Percentiles rank a stretch among this genome's conserved stretches.
Evolutionary conservation across 2,888 invertebrate genomes (phyloP).

Genomic region (Pinctada fucata): DNA sequence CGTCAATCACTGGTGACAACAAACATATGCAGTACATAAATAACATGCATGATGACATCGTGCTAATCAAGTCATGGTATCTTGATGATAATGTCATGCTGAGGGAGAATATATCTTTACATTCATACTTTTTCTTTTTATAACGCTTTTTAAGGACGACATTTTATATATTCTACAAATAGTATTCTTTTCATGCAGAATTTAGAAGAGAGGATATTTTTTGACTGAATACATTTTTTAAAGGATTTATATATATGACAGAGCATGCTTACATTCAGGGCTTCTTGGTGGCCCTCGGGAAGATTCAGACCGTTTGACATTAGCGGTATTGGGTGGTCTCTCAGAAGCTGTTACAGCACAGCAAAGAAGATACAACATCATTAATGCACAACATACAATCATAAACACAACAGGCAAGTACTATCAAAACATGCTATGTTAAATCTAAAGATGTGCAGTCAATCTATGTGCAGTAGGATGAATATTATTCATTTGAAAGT

Average conservation of each 20-base stretch:
- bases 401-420: neutral
- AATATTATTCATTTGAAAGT: too few relatives aligned
- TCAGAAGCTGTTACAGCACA: constrained; percentile 34
- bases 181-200: too few relatives aligned
- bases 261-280: constrained; percentile 63
- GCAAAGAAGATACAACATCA: constrained; percentile 44
- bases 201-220: too few relatives aligned
- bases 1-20: constrained; percentile 62
- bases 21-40: neutral
- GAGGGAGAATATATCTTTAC: too few relatives aligned
- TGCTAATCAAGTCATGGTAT: neutral
- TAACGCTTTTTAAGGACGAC: too few relatives aligned
- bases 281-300: constrained; percentile 63
- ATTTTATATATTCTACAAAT: too few relatives aligned
- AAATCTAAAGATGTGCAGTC: neutral
- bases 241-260: too few relatives aligned
- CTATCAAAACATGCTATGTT: neutral
- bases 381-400: constrained; percentile 10
- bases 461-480: too few relatives aligned
- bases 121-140: too few relatives aligned
- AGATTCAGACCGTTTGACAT: constrained; percentile 63
- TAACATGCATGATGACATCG: neutral
- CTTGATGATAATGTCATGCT: neutral
- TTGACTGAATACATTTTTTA: too few relatives aligned
- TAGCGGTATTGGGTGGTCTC: constrained; percentile 26